These are phyloP conservation scores for Distichodus sexfasciatus DNA, from an alignment of 2,797 vertebrate genomes.

Conservation along the genomic window DNA sequence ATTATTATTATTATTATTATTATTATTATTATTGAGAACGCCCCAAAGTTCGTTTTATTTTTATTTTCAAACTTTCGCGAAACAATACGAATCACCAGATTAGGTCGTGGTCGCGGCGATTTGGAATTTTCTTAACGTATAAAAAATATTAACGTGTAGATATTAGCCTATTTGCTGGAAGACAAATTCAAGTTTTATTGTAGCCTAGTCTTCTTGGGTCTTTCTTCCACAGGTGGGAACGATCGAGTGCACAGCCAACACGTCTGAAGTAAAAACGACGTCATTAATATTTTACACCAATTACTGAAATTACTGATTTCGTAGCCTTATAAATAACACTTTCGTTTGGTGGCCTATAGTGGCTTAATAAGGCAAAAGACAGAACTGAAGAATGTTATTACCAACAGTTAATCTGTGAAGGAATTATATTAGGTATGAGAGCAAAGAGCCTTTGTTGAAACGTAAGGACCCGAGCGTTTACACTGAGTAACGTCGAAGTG, in stretches of 20 bases:
- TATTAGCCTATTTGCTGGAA: conserved; percentile 77
- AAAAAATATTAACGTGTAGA: conserved; percentile 61
- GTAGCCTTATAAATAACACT: conserved; percentile 1
- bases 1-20: conserved; percentile 57
- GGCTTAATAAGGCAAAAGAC: conserved; percentile 3
- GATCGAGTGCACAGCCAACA: conserved; percentile 46
- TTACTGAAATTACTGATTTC: neutral
- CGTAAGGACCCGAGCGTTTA: too few species aligned
- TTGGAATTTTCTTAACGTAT: too few species aligned
- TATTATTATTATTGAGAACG: conserved; percentile 28
- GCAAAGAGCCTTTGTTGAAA: too few species aligned
- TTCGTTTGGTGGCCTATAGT: conserved; percentile 2
- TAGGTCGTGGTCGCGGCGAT: too few species aligned
- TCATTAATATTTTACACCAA: neutral
- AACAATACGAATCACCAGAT: too few species aligned
- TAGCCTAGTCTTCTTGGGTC: conserved; percentile 35
- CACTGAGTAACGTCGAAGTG: too few species aligned
- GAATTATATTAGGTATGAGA: conserved; percentile 23
- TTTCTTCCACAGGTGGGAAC: conserved; percentile 54
- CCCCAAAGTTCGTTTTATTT: too few species aligned
- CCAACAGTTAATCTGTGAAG: neutral
- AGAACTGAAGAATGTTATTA: neutral
- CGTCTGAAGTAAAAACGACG: conserved; percentile 10
- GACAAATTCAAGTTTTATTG: conserved; percentile 51
- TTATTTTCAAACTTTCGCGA: too few species aligned